Evolutionary conservation across 1,140 invertebrate genomes (phyloP), one percentile per base, ranked within the genome.

Genomic region (Drosophila melanica): DNA sequence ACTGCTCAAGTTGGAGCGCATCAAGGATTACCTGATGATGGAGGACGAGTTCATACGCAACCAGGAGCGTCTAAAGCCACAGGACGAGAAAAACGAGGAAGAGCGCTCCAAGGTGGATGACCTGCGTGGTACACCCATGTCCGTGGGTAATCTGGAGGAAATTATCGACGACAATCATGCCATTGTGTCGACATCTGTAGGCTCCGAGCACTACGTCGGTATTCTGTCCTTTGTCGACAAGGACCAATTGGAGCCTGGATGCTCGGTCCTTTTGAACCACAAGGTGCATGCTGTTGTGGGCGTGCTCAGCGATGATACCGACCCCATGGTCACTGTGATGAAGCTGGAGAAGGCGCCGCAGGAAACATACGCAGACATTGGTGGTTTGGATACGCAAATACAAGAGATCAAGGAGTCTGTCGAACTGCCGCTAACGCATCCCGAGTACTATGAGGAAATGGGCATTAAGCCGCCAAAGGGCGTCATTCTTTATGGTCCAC

Each of bases 271-370:
- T 0, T 93, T 99, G 0, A 99, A 99, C 93, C 99, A 99, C 93
- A 99, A 99, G 94, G 97, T 98, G 7, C 99, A 99, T 94, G 98
- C 99, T 69, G 98, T 99, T 41, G 98, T 99, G 45, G 99, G 99
- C 75, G 99, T 99, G 0, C 92, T 99, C 23, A 97, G 97, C 39
- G 99, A 99, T 94, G 99, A 99, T 91, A 99, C 98, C n/a, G 99
- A 99, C 94, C 99, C 99, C 12, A 99, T 99, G 99, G 99, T 99
- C 1, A 99, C 98, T 33, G 99, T 99, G 0, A 99, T 99, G 99
- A 99, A 99, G 92, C 92, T 99, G 39, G 99, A 99, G 90, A 99
- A 99, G 92, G 99, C 99, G 20, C 99, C 99, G 10, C 98, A 99
- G 93, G 99, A 99, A 93, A 99, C 99, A 0, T 99, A 99, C 92